Conservation (phyloP, 1,140 invertebrate genomes). For the Vanessa tameamea region DNA sequence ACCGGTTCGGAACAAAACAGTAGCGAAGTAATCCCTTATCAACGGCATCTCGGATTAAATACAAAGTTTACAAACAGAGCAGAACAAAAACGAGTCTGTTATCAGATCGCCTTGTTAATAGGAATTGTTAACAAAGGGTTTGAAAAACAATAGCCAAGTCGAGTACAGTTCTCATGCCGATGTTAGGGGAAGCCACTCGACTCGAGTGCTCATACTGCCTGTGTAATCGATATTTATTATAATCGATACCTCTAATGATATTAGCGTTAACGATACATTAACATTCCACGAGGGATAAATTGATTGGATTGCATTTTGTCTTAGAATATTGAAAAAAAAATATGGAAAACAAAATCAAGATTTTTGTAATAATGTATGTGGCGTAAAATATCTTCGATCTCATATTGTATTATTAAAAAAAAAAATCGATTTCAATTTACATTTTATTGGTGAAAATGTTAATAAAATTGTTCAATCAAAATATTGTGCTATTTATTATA, state of each 20-base stretch:
- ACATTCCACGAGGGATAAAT: neutral
- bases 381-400: too few relatives aligned
- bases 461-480: too few relatives aligned
- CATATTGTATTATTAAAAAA: too few relatives aligned
- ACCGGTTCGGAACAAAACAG: constrained; percentile 37
- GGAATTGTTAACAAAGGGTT: constrained; percentile 44
- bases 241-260: constrained; percentile 40
- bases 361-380: too few relatives aligned
- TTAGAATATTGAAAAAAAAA: too few relatives aligned
- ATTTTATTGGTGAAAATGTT: too few relatives aligned
- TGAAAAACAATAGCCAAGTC: constrained; percentile 45
- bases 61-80: constrained; percentile 48
- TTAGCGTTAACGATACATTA: constrained; percentile 22
- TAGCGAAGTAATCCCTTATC: constrained; percentile 41
- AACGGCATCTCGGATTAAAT: constrained; percentile 37
- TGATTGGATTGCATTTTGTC: neutral
- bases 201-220: constrained; percentile 42
- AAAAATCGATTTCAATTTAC: too few relatives aligned
- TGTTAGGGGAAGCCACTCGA: constrained; percentile 36
- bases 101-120: constrained; percentile 46
- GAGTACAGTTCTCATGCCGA: constrained; percentile 45
- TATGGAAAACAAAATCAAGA: too few relatives aligned
- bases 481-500: too few relatives aligned
- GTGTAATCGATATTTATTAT: constrained; percentile 58
- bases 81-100: constrained; percentile 27